Base-by-base conservation (phyloP, 2,797 vertebrate genomes). In the Leptodactylus fallax region DNA sequence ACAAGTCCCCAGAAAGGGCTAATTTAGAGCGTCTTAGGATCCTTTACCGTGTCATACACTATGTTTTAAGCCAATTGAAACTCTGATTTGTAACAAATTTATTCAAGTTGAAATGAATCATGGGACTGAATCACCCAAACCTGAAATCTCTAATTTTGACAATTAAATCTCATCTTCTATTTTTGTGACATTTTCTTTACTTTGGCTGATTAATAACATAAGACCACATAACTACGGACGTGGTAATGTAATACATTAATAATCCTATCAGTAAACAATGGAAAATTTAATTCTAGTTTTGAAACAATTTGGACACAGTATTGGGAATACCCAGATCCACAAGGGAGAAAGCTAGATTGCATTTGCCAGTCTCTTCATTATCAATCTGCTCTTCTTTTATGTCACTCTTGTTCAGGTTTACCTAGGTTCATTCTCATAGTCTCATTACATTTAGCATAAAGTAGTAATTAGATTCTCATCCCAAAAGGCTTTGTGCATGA, bases 341-440 rank as follows among this genome's bases (percentile, higher is more conserved):
- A 19, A 79, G 45, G 69, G 53, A 72, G 85, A 13, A 56, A n/a
- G 53, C 90, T 60, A 56, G 9, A 10, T 7, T 51, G 89, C 81
- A n/a, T 49, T 83, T 45, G 23, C 49, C 6, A 88, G 80, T 53
- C 49, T 74, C 27, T 49, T 74, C 83, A 83, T 86, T 27, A 55
- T 90, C 81, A 85, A 86, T 88, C 71, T 78, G 7, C 65, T 89
- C 55, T 83, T 45, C 51, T 86, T 86, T 78, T 88, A 90, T 81
- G 85, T 90, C 83, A 87, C 49, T 88, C 89, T 91, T 87, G 74
- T 88, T 90, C 86, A 81, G 90, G 90, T 90, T 82, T 87, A 90
- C 7, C 0, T 56, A 84, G 61, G 78, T 87, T 80, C 83, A 53
- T 25, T 13, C 77, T 60, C 17, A 1, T 78, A 51, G 81, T 81